A percentile compares a stretch with the other conserved stretches of the same genome.
These are phyloP conservation scores for Cavia porcellus DNA, from an alignment of 2,113 vertebrate genomes.

Conservation along the genomic window DNA sequence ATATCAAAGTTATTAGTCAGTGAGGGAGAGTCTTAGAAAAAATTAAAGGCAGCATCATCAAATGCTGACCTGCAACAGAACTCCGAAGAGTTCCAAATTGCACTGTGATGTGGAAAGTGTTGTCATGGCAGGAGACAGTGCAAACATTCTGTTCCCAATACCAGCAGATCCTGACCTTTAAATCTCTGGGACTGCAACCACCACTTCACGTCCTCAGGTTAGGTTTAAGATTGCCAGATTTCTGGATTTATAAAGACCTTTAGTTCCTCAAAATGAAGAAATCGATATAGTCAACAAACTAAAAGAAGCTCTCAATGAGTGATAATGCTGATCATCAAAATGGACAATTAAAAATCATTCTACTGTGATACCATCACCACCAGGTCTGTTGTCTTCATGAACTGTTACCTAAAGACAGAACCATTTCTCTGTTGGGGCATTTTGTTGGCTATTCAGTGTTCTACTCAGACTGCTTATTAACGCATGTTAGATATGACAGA, in stretches of 20 bases:
- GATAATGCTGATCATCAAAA: slow-evolving; percentile 93
- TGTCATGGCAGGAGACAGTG: slow-evolving; percentile 91
- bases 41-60: slow-evolving; percentile 92
- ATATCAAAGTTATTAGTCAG: slow-evolving; percentile 96
- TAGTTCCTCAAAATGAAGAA: slow-evolving; percentile 91
- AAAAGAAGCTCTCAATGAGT: slow-evolving; percentile 94
- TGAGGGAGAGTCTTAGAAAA: slow-evolving; percentile 95
- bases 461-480: slow-evolving; percentile 96
- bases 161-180: slow-evolving; percentile 94
- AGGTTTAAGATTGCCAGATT: slow-evolving; percentile 93
- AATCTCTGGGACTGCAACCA: slow-evolving; percentile 93
- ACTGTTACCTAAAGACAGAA: slow-evolving; percentile 92
- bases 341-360: slow-evolving; percentile 92
- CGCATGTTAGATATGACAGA: slow-evolving; percentile 97
- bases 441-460: slow-evolving; percentile 97
- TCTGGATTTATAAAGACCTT: slow-evolving; percentile 91
- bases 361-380: slow-evolving; percentile 89
- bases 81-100: slow-evolving; percentile 84
- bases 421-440: slow-evolving; percentile 94
- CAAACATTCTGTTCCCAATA: slow-evolving; percentile 91
- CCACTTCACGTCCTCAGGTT: slow-evolving; percentile 95
- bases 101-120: slow-evolving; percentile 94
- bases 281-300: slow-evolving; percentile 87
- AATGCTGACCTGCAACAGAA: slow-evolving; percentile 85
- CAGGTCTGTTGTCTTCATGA: slow-evolving; percentile 92